Evolutionary conservation across 1,140 invertebrate species (phyloP).

Genomic region (Drosophila tsacasi): DNA sequence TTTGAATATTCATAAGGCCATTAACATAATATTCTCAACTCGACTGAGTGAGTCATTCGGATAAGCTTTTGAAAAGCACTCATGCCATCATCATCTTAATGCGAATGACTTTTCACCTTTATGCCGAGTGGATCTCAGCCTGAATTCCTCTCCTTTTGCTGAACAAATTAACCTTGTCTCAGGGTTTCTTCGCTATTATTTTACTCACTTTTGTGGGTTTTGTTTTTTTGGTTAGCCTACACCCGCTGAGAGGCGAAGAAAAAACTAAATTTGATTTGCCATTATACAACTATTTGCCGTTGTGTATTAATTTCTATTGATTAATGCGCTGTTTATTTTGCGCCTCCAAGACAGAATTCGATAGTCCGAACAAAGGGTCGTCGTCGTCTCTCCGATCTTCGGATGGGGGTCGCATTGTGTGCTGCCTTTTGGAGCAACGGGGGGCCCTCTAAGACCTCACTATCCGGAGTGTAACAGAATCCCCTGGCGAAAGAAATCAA

Average conservation of each 20-base stretch:
- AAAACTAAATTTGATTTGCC: conserved; percentile 75
- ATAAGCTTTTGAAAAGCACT: conserved; percentile 17
- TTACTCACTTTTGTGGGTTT: conserved; percentile 41
- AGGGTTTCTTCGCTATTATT: conserved; percentile 34
- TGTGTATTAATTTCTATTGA: conserved; percentile 81
- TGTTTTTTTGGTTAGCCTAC: conserved; percentile 19
- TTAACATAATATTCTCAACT: conserved; percentile 33
- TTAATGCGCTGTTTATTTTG: conserved; percentile 83
- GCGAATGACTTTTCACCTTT: conserved; percentile 42
- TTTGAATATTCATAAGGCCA: conserved; percentile 36
- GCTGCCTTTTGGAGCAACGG: conserved; percentile 56
- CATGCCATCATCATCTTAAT: conserved; percentile 44
- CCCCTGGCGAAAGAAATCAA: conserved; percentile 68
- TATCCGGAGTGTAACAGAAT: conserved; percentile 54
- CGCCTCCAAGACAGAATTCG: conserved; percentile 66
- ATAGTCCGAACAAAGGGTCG: conserved; percentile 46
- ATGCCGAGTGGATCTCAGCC: conserved; percentile 3
- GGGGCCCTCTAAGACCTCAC: conserved; percentile 70
- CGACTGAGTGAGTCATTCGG: conserved; percentile 23
- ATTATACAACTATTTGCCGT: conserved; percentile 80
- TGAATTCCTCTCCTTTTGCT: conserved; percentile 14
- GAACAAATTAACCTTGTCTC: conserved; percentile 49
- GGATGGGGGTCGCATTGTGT: conserved; percentile 55
- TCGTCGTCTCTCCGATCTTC: conserved; percentile 24
- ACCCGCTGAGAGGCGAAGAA: conserved; percentile 41